Evolutionary conservation across 1,140 invertebrate species (phyloP).

Genomic region (Phocides pigmalion): DNA sequence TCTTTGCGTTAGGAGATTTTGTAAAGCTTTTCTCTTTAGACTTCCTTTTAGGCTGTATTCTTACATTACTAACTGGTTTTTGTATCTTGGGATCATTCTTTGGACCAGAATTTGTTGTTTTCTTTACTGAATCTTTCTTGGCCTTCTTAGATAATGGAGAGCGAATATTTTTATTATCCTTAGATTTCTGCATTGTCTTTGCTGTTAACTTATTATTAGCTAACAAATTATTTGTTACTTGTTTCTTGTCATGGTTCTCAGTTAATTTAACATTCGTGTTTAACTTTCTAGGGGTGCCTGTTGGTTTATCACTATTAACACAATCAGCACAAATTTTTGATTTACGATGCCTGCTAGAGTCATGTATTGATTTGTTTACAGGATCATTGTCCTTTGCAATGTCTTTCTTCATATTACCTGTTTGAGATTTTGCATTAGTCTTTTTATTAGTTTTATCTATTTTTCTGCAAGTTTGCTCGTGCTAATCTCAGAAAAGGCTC

Average conservation of each 20-base stretch:
- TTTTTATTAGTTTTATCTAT: too few relatives aligned
- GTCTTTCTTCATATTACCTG: conserved; percentile 5
- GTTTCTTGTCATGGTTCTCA: conserved; percentile 1
- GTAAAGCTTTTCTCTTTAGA: conserved; percentile 22
- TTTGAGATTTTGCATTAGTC: conserved; percentile 16
- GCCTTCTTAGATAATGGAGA: neutral
- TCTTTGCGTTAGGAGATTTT: conserved; percentile 3
- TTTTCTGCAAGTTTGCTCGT: too few relatives aligned
- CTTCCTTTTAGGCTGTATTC: conserved; percentile 18
- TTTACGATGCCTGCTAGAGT: conserved; percentile 3
- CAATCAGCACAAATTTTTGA: conserved; percentile 18
- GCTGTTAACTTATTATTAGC: neutral
- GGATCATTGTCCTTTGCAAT: conserved; percentile 20
- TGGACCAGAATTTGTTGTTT: neutral
- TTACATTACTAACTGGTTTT: neutral
- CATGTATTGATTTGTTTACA: neutral
- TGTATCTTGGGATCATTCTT: neutral
- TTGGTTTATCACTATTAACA: conserved; percentile 5
- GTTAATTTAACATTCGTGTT: conserved; percentile 5
- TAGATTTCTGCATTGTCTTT: neutral
- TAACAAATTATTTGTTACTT: neutral
- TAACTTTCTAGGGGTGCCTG: neutral
- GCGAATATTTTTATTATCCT: neutral
- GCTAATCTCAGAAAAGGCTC: too few relatives aligned
- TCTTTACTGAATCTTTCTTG: neutral